Evolutionary conservation across 2,113 vertebrate genomes (phyloP), one percentile per base, ranked within the genome.

Genomic region (Megaceryle maxima): DNA sequence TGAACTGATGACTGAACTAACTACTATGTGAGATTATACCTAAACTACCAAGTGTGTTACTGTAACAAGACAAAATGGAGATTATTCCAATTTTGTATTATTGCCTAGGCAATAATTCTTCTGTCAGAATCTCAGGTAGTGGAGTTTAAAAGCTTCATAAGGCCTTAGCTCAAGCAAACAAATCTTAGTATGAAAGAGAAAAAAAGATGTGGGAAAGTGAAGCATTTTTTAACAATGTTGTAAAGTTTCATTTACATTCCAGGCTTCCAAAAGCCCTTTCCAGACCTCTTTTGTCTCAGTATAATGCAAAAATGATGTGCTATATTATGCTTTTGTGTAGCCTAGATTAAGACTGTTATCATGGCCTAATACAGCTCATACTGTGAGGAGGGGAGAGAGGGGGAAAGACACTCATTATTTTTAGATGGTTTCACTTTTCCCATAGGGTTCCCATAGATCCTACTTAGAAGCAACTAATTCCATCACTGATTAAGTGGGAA

Each of bases 401-500:
- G 33, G 68, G 63, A 94, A 94, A 91, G 82, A 97, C 91, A 95
- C 94, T 98, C 97, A 98, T 98, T 98, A 98, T 98, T 98, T 98
- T 98, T 98, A 98, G 98, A 98, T 98, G 96, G 94, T 84, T 98
- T 98, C 43, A 10, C 87, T 98, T 98, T 97, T 98, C 98, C 98
- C 98, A 92, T 93, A 97, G 98, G 98, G 94, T 97, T 98, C 64
- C 87, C 96, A 93, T 97, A 97, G 97, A 98, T 98, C 92, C 98
- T 97, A 98, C 96, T 98, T 98, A 98, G 97, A 96, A 96, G 96
- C 96, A 98, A 90, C 97, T 98, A 98, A 98, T 98, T 98, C 97
- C 93, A 95, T 94, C 67, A 87, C 97, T 98, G 98, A 98, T 98
- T 98, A 98, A 98, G 97, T 98, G 96, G 97, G 98, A 98, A 98